These are phyloP conservation scores for Eumacrocentrus americanus DNA, from an alignment of 2,888 invertebrate species.

Conservation along the genomic window DNA sequence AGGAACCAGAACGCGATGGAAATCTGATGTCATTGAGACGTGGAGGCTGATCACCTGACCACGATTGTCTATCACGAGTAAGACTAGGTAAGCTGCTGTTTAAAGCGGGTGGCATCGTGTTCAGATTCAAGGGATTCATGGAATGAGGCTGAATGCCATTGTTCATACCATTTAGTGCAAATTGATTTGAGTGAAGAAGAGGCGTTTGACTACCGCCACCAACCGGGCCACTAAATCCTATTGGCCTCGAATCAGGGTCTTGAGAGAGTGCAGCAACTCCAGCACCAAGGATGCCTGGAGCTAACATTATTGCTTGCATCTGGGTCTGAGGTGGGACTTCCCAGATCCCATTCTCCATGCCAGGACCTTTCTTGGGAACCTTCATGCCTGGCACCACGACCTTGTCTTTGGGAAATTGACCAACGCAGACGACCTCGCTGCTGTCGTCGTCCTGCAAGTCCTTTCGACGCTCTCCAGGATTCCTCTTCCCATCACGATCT, in stretches of 20 bases:
- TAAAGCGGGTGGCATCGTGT: slow-evolving; percentile 12
- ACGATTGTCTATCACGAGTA: slow-evolving; percentile 30
- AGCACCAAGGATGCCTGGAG: slow-evolving; percentile 52
- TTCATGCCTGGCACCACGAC: slow-evolving; percentile 24
- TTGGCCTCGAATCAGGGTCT: slow-evolving; percentile 28
- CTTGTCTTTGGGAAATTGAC: slow-evolving; percentile 56
- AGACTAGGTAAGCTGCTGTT: slow-evolving; percentile 24
- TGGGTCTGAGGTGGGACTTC: slow-evolving; percentile 58
- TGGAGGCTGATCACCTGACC: slow-evolving; percentile 37
- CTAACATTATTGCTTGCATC: slow-evolving; percentile 52
- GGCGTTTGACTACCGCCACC: slow-evolving; percentile 39
- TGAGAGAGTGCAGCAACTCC: slow-evolving; percentile 35
- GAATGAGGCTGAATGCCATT: slow-evolving; percentile 40
- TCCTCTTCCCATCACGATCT: slow-evolving; percentile 59
- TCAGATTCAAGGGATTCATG: slow-evolving; percentile 39
- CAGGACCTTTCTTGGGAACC: slow-evolving; percentile 32
- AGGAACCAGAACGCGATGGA: slow-evolving; percentile 45
- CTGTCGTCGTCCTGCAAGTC: slow-evolving; percentile 47
- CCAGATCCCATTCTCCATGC: slow-evolving; percentile 55
- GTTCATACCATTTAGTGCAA: slow-evolving; percentile 47
- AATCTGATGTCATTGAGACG: slow-evolving; percentile 37
- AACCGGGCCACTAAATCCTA: slow-evolving; percentile 43
- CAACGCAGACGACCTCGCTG: slow-evolving; percentile 57
- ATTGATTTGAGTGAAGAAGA: slow-evolving; percentile 46
- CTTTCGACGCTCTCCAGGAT: slow-evolving; percentile 44